Evolutionary conservation across 2,113 vertebrate species (phyloP), one percentile per base, ranked within the genome.

Genomic region (Menidia beryllina): DNA sequence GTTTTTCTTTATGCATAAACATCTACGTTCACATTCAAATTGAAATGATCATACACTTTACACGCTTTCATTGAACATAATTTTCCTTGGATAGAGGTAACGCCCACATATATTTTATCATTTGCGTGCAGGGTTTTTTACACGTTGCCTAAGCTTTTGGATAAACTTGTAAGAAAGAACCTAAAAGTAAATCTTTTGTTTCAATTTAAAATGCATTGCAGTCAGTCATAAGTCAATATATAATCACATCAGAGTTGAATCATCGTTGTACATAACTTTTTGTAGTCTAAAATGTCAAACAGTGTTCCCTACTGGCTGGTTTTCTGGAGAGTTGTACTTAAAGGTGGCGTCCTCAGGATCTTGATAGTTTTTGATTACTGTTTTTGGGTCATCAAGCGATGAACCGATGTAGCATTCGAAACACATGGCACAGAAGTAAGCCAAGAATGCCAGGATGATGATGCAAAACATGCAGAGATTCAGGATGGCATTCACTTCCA

Each of bases 291-390:
- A 8, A 3, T 34, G 30, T 94, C 82, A 92, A 48, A 93, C 73
- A 20, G 73, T 52, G 43, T 94, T 93, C 13, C 79, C 90, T 6
- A 84, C 51, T 10, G 91, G 88, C 50, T 72, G 86, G n/a, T 38
- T 77, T 21, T 88, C 91, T 72, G 91, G 88, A 3, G 92, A 93
- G 5, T 82, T 94, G 72, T 51, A 14, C 58, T 76, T 87, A 60
- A 82, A 91, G 48, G 93, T 93, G 78, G 91, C 68, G 2, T 94
- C 90, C 87, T 94, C 92, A 0, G 64, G 77, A 2, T 93, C 92
- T 5, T 82, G 21, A 58, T 76, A 85, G 81, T 47, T 59, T 24
- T 50, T 5, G 7, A 57, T 59, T 41, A 57, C 50, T 2, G 24
- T 15, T 3, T 3, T 59, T 0, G 38, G 26, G 36, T 88, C 85